phyloP scores from a whole-genome alignment of 2,797 vertebrate species.

The Phrynocephalus guinanensis region DNA sequence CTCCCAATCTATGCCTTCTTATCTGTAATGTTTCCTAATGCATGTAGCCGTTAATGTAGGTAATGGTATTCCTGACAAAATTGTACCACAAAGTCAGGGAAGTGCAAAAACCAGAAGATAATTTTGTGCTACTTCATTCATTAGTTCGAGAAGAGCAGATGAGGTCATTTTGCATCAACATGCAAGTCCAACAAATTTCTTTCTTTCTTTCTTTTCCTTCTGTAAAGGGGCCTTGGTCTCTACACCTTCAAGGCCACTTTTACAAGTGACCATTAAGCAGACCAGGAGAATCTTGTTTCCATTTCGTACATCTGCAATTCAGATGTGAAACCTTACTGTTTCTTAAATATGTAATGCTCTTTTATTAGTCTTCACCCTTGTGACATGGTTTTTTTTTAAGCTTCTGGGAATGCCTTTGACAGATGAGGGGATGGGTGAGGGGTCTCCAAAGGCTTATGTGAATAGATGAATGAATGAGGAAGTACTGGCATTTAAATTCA shows the following conservation, averaged over 20 bases:
- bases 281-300: not conserved
- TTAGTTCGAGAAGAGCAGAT: not conserved
- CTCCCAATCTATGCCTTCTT: not conserved
- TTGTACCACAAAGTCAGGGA: not conserved
- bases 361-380: constrained; percentile 1
- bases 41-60: not conserved
- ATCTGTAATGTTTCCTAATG: not conserved
- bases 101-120: not conserved
- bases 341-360: not conserved
- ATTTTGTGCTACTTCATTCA: not conserved
- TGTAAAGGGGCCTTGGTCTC: not conserved
- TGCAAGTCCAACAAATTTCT: not conserved
- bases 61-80: not conserved
- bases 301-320: not conserved
- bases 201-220: not conserved
- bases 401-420: not conserved
- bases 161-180: not conserved
- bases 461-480: not conserved
- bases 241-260: not conserved
- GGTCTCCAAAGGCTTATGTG: not conserved
- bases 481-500: not conserved
- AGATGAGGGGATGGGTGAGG: not conserved
- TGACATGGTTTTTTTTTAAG: not conserved
- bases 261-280: not conserved
- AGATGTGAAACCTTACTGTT: not conserved